These are phyloP conservation scores for Drosophila eugracilis DNA, from an alignment of 1,140 invertebrate species.

Conservation along the genomic window DNA sequence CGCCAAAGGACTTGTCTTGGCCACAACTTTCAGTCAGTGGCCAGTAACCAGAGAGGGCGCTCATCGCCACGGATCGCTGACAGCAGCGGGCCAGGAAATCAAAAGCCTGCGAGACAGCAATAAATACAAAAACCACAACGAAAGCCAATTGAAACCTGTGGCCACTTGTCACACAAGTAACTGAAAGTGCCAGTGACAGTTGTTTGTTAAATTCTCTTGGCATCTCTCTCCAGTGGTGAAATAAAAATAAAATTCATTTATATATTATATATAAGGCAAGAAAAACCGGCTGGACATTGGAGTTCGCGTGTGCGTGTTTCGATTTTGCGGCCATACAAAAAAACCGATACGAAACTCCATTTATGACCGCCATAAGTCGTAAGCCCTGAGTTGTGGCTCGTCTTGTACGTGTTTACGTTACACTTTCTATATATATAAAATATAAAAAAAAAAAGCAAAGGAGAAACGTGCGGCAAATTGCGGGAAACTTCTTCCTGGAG, in stretches of 20 bases:
- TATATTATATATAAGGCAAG: background rate
- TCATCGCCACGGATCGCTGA: constrained; percentile 19
- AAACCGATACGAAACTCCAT: constrained; percentile 67
- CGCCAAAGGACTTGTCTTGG: constrained; percentile 62
- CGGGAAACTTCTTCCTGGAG: constrained; percentile 20
- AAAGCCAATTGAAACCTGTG: constrained; percentile 60
- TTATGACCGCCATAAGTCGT: constrained; percentile 43
- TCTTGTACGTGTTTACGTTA: constrained; percentile 67
- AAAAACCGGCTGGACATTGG: constrained; percentile 36
- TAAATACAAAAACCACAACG: constrained; percentile 43
- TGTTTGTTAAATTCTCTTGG: constrained; percentile 29
- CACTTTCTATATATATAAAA: constrained; percentile 12
- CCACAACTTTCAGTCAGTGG: constrained; percentile 61
- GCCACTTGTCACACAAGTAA: constrained; percentile 69
- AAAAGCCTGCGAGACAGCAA: constrained; percentile 13
- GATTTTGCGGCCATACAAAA: constrained; percentile 53
- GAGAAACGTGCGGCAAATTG: constrained; percentile 60
- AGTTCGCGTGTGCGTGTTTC: constrained; percentile 71
- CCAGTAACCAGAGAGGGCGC: constrained; percentile 49
- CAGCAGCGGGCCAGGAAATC: background rate
- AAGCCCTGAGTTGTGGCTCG: constrained; percentile 34
- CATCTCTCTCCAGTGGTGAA: constrained; percentile 49
- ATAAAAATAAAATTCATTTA: background rate
- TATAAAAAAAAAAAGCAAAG: constrained; percentile 14
- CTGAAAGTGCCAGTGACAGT: constrained; percentile 70